Evolutionary conservation across 1,140 invertebrate species (phyloP), one percentile per base, ranked within the genome.

Genomic region (Coenobita brevimanus): DNA sequence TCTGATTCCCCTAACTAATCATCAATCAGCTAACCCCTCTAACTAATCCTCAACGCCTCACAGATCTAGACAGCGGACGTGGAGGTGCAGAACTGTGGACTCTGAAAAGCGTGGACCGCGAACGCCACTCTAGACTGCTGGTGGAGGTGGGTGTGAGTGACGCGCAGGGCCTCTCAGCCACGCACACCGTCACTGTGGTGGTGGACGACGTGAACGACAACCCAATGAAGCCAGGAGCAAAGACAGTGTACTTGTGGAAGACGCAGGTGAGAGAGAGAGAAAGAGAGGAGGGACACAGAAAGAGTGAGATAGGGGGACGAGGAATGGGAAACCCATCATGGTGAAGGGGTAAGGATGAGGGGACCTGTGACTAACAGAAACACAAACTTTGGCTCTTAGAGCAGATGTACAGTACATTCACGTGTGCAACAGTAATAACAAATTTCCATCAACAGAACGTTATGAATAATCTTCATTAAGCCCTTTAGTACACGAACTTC

Each of bases 231-330:
- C 73, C 73, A 13, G 73, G 36, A 2, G 73, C 73, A 36, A 76
- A 76, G 73, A 76, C 73, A 2, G 73, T 76, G 33, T 76, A 76
- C 73, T 24, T 76, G 8, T 76, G 73, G 73, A 76, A 76, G 73
- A 76, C 73, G 2, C 73, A 76, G 73, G 73, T 76, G 30, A 33
- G 30, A 33, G 67, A 71, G 67, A 71, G 67, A 71, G 67, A 71
- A 38, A 71, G 67, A 71, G 30, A 33, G 67, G 21, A 38, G 30
- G n/a, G n/a, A n/a, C n/a, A n/a, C n/a, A n/a, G n/a, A n/a, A n/a
- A n/a, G n/a, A n/a, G n/a, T n/a, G n/a, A n/a, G n/a, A n/a, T n/a
- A n/a, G n/a, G n/a, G n/a, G n/a, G n/a, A n/a, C n/a, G n/a, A n/a
- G n/a, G n/a, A n/a, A n/a, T n/a, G n/a, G n/a, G n/a, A n/a, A n/a